phyloP scores from a whole-genome alignment of 2,797 vertebrate genomes.

The Catharus ustulatus region DNA sequence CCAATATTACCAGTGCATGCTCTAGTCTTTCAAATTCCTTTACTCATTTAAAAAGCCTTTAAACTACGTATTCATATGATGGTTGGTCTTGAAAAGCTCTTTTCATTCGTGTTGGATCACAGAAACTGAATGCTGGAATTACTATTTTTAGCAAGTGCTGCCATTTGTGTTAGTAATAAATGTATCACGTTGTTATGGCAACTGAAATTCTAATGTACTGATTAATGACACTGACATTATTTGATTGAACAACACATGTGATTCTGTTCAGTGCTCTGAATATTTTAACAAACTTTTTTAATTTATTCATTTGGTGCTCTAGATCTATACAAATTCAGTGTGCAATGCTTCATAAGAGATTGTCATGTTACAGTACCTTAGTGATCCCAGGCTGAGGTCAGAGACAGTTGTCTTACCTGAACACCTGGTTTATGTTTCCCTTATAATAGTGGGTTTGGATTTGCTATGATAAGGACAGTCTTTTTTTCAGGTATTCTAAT shows the following conservation, averaged over 20 bases:
- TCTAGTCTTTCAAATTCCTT: conserved; percentile 20
- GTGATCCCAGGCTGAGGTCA: neutral
- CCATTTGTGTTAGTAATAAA: conserved; percentile 69
- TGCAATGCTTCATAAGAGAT: neutral
- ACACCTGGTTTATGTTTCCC: neutral
- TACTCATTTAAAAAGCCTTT: neutral
- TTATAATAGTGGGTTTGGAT: neutral
- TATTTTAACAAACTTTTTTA: conserved; percentile 38
- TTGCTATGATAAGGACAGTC: neutral
- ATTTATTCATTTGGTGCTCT: neutral
- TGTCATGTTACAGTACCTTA: neutral
- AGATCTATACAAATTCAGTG: neutral
- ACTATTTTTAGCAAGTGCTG: conserved; percentile 67
- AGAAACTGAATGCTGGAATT: conserved; percentile 43
- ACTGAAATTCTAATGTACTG: conserved; percentile 68
- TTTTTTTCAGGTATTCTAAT: neutral
- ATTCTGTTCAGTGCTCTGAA: conserved; percentile 34
- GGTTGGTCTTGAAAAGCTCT: conserved; percentile 31
- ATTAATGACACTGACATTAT: conserved; percentile 67
- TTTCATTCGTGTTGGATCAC: conserved; percentile 34
- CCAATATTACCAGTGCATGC: neutral
- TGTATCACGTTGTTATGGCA: conserved; percentile 73
- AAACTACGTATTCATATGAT: neutral
- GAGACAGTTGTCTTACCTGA: neutral
- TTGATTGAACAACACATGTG: conserved; percentile 54